Evolutionary conservation across 2,888 invertebrate genomes (phyloP), one percentile per base, ranked within the genome.

Genomic region (Lutraria lutraria): DNA sequence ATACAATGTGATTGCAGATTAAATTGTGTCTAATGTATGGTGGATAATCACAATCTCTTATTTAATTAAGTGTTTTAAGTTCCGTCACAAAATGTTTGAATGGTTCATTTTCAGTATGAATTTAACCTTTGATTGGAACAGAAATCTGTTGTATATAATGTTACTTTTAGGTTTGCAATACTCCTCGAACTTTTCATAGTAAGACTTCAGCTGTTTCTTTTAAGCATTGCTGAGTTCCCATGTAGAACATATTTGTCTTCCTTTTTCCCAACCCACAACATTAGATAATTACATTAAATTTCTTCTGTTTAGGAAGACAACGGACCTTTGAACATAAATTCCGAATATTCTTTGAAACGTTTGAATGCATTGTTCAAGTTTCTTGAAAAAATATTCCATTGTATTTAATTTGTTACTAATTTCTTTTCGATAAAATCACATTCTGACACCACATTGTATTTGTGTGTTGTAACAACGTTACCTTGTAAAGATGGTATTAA

Each of bases 251-350:
- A 90, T 88, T 21, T 90, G 52, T 6, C 92, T 43, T 1, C 91
- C 91, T 60, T 88, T 90, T 79, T 90, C 91, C 91, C 92, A n/a
- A 87, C 60, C 92, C 88, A 91, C 21, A 89, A 81, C 88, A 91
- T 87, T 25, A 91, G 68, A 68, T 90, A 91, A 29, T 86, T 84
- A 54, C 89, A 91, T 54, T 90, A 80, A 0, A 86, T 86, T 79
- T 82, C 85, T 53, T 92, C 91, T 6, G 81, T 19, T 82, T 87
- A 88, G 0, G 21, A 21, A 53, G 82, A 25, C 15, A 91, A 80
- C 16, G 88, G 90, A n/a, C 92, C 89, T 54, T 82, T 54, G 60
- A 89, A 92, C 90, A 91, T 86, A 43, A 91, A 90, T 3, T 90
- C 63, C 0, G 89, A 63, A 68, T 92, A 90, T 53, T 83, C 84